Evolutionary conservation across 2,888 invertebrate species (phyloP).

Genomic region (Stenotaenia linearis): DNA sequence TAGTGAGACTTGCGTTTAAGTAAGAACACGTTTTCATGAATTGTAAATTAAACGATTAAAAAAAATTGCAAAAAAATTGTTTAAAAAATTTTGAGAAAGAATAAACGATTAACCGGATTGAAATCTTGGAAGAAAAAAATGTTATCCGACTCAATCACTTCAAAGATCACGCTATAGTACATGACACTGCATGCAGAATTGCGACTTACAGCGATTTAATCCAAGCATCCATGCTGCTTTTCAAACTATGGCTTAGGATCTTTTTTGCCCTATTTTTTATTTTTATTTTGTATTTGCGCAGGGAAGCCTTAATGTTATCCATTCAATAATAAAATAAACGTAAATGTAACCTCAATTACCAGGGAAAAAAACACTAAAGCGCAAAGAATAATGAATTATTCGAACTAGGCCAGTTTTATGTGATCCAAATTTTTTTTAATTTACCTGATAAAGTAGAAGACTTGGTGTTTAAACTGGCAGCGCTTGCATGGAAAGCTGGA

Average conservation of each 20-base stretch:
- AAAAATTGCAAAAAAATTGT: neutral
- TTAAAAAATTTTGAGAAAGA: too few relatives aligned
- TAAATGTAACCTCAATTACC: neutral
- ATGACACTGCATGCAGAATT: neutral
- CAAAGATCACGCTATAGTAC: neutral
- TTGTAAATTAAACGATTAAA: neutral
- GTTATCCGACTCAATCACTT: neutral
- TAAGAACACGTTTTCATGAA: neutral
- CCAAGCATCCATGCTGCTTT: neutral
- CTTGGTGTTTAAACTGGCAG: constrained; percentile 5
- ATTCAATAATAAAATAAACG: neutral
- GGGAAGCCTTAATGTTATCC: neutral
- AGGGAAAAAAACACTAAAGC: neutral
- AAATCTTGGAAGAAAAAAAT: neutral
- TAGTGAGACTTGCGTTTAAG: too few relatives aligned
- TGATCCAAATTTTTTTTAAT: neutral
- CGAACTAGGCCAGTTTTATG: neutral
- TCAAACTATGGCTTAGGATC: neutral
- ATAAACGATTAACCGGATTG: neutral
- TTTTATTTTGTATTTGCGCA: neutral
- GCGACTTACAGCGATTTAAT: neutral
- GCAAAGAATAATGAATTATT: neutral
- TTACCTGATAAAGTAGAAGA: constrained; percentile 29
- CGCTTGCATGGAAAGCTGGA: neutral
- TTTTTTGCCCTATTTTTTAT: neutral